Evolutionary conservation across 2,888 invertebrate genomes (phyloP), one percentile per base, ranked within the genome.

Genomic region (Dynastes grantii): DNA sequence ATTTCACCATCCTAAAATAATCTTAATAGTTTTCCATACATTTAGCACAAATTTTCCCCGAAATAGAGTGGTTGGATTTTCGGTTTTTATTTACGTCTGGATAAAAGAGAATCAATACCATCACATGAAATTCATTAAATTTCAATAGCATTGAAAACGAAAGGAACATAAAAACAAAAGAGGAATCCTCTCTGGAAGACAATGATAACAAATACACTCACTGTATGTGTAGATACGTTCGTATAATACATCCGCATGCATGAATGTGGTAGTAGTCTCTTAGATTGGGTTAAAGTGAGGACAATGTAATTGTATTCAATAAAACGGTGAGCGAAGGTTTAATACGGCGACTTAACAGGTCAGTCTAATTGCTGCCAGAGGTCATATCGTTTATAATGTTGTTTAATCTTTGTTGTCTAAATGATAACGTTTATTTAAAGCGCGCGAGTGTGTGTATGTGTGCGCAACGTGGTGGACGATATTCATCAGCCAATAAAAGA

Each of bases 331-430:
- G 85, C 84, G 85, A 85, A 85, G 86, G 84, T 86, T 85, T 86
- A 85, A 85, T 85, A 83, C 84, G 85, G 84, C 86, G 85, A 85
- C 86, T 87, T 87, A 87, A 86, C 88, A 84, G 88, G 88, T 88
- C 88, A 89, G 87, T 86, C 87, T 88, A 89, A 89, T 89, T 88
- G 87, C 85, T 87, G 85, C 45, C 88, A 88, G 87, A 89, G 89
- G 89, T 89, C 89, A 88, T 88, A 89, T 89, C 89, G 87, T 87
- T 89, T 89, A 87, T 87, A 86, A 87, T 87, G 86, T 86, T 87
- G 86, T 86, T 88, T 88, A 87, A 88, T 88, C 88, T 88, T 88
- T 88, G 87, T 87, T 87, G 73, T 75, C 61, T 87, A 87, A 87
- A 85, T 84, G 86, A 87, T 86, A 86, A 85, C 85, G 87, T 85